phyloP scores from a whole-genome alignment of 2,888 invertebrate species.

The Petrolisthes cinctipes region DNA sequence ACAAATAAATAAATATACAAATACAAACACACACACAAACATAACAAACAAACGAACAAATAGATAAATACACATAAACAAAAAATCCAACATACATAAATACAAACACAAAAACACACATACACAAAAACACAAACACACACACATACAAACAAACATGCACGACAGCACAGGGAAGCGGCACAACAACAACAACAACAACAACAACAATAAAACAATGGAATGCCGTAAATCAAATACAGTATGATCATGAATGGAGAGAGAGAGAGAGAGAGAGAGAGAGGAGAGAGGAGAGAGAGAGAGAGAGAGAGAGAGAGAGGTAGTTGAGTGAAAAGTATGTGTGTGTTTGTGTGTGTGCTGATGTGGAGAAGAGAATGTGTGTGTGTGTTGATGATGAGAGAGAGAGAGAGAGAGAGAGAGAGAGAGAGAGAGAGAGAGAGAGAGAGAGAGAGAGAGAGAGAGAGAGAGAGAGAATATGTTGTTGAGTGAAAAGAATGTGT shows the following conservation, averaged over 20 bases:
- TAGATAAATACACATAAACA: background rate
- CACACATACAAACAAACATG: background rate
- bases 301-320: too few species aligned
- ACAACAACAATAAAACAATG: background rate
- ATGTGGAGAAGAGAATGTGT: too few species aligned
- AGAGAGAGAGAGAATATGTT: background rate
- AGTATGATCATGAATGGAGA: background rate
- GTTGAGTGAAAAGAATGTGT: too few species aligned
- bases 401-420: background rate
- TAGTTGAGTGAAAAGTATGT: too few species aligned
- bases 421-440: background rate
- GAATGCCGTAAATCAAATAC: background rate
- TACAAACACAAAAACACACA: background rate
- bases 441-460: background rate
- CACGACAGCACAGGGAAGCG: background rate
- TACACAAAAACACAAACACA: background rate
- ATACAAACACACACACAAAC: background rate
- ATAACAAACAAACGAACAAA: background rate
- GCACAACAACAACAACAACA: too few species aligned
- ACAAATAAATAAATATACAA: background rate
- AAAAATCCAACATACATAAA: background rate
- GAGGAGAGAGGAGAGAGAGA: conserved; percentile 6
- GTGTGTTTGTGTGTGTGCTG: too few species aligned
- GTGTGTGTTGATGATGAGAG: background rate
- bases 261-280: background rate